phyloP scores from a whole-genome alignment of 2,113 vertebrate genomes.

The Sapayoa aenigma region DNA sequence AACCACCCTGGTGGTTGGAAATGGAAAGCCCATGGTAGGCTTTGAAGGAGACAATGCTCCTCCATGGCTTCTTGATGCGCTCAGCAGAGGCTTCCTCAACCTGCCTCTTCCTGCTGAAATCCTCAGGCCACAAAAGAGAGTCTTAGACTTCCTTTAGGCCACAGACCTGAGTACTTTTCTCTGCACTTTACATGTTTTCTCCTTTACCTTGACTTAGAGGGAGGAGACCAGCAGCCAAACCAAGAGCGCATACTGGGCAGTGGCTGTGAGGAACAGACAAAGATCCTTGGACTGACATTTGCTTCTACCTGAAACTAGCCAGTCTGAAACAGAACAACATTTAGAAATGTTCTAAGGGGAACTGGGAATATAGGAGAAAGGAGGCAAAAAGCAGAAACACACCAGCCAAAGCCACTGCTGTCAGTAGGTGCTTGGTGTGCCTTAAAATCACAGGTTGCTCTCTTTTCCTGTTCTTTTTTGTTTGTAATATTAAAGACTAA shows the following conservation, averaged over 20 bases:
- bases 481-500: background rate
- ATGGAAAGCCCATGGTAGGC: background rate
- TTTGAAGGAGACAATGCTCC: background rate
- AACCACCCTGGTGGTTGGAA: background rate
- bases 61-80: background rate
- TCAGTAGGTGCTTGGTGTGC: background rate
- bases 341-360: rapidly evolving
- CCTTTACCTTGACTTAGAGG: background rate
- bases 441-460: background rate
- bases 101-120: background rate
- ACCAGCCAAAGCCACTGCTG: background rate
- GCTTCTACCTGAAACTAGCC: background rate
- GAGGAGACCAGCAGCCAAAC: background rate
- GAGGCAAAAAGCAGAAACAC: background rate
- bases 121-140: background rate
- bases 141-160: background rate
- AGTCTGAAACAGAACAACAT: background rate
- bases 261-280: background rate
- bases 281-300: background rate
- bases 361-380: background rate
- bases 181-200: background rate
- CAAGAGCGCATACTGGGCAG: background rate
- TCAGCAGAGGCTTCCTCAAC: background rate
- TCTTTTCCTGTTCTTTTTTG: background rate
- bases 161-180: background rate